Base-by-base conservation (phyloP, 2,113 vertebrate genomes). In the Nymphicus hollandicus region DNA sequence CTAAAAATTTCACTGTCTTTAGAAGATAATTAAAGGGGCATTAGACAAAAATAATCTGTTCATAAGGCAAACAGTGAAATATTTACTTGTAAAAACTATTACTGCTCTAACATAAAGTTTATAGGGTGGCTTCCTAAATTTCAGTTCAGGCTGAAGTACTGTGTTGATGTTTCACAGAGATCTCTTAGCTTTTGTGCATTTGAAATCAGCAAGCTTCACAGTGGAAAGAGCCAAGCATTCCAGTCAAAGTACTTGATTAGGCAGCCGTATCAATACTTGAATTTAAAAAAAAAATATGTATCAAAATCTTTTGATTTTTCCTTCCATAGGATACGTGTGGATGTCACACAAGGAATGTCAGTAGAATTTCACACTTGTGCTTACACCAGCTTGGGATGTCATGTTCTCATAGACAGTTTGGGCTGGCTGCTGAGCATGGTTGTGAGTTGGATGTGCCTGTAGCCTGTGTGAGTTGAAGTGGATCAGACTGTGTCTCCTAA, bases 241-340 rank as follows among this genome's bases (percentile, higher is more conserved):
- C 29, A 44, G 1, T 23, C 8, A 15, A 49, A 17, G 43, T 33
- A 4, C 14, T 28, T 52, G 55, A 25, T 74, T 47, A n/a, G 19
- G 20, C 29, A 74, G 33, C 16, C 35, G 29, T 69, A 22, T 39
- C 64, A 72, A 41, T 24, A 31, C 18, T 82, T 79, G 37, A 81
- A 33, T 55, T 76, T 5, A 35, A 58, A 47, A 60, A 71, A 64
- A 10, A 7, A 7, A 10, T 58, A 17, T 27, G 10, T 27, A 61
- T 37, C 58, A 27, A 60, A 24, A 16, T 25, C 23, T 37, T 35
- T 23, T 25, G 58, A 35, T 60, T 47, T 49, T 49, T 35, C 31
- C 23, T 25, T 63, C 19, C 2, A 0, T 13, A 23, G n/a, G 24
- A 50, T 20, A n/a, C 1, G 1, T 17, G 39, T 69, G 39, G 17